Evolutionary conservation across 2,888 invertebrate species (phyloP).

Genomic region (Laothoe populi): DNA sequence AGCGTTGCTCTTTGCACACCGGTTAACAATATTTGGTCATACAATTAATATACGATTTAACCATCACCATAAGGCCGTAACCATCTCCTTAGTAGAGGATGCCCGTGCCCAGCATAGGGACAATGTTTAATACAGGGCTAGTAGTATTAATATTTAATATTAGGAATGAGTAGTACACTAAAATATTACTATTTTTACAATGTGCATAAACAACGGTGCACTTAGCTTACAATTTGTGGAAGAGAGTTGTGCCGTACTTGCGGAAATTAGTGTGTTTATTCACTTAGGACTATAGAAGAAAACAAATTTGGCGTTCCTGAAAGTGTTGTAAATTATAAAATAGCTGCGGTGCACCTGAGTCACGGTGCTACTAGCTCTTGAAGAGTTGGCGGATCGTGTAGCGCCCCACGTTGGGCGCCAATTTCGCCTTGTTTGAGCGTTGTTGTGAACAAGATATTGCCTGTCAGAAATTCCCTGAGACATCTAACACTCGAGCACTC

Average conservation of each 20-base stretch:
- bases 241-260: neutral
- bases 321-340: slow-evolving; percentile 71
- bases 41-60: too few species aligned
- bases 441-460: slow-evolving; percentile 64
- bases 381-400: slow-evolving; percentile 55
- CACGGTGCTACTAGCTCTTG: slow-evolving; percentile 52
- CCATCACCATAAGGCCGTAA: too few species aligned
- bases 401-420: slow-evolving; percentile 59
- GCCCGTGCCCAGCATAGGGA: too few species aligned
- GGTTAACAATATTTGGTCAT: too few species aligned
- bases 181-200: neutral
- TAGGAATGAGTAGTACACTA: too few species aligned
- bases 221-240: neutral
- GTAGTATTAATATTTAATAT: too few species aligned
- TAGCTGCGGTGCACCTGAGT: slow-evolving; percentile 74
- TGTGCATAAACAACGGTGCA: neutral
- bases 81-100: too few species aligned
- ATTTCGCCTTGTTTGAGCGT: slow-evolving; percentile 65
- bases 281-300: slow-evolving; percentile 54
- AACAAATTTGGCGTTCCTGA: slow-evolving; percentile 42
- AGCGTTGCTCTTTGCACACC: too few species aligned
- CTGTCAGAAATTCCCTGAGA: slow-evolving; percentile 55
- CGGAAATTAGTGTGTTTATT: slow-evolving; percentile 64
- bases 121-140: too few species aligned
- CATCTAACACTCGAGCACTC: slow-evolving; percentile 54